Evolutionary conservation across 2,113 vertebrate species (phyloP).

Genomic region (Ascaphus truei): DNA sequence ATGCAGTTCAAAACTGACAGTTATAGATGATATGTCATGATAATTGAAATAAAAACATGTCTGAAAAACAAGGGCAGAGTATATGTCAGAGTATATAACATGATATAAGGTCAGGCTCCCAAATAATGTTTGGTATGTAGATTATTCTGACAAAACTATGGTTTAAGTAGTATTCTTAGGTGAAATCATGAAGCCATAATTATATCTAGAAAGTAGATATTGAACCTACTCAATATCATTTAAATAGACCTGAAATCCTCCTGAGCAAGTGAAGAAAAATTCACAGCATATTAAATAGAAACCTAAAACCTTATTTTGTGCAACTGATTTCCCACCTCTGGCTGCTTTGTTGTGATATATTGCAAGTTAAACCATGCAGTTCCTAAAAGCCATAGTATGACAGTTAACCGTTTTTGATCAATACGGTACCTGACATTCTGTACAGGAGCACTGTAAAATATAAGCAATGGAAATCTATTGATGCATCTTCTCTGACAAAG

Average conservation of each 20-base stretch:
- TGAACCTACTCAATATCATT: neutral
- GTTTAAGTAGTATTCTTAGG: too few relatives aligned
- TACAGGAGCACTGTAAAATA: constrained; percentile 18
- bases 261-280: neutral
- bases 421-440: constrained; percentile 10
- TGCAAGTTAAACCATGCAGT: constrained; percentile 11
- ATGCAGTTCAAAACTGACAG: too few relatives aligned
- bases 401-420: constrained; percentile 23
- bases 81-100: too few relatives aligned
- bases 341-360: constrained; percentile 10
- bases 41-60: too few relatives aligned
- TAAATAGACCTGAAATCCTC: neutral
- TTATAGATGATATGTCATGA: too few relatives aligned
- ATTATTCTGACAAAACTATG: too few relatives aligned
- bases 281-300: constrained; percentile 5
- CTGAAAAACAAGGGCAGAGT: too few relatives aligned
- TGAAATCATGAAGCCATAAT: too few relatives aligned
- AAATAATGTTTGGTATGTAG: too few relatives aligned
- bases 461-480: constrained; percentile 8
- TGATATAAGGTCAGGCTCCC: too few relatives aligned
- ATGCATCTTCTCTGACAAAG: neutral
- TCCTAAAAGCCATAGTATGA: constrained; percentile 13
- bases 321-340: neutral
- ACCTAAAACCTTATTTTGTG: neutral
- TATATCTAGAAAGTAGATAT: neutral